Base-by-base conservation (phyloP, 2,888 invertebrate genomes). In the Meganola albula region DNA sequence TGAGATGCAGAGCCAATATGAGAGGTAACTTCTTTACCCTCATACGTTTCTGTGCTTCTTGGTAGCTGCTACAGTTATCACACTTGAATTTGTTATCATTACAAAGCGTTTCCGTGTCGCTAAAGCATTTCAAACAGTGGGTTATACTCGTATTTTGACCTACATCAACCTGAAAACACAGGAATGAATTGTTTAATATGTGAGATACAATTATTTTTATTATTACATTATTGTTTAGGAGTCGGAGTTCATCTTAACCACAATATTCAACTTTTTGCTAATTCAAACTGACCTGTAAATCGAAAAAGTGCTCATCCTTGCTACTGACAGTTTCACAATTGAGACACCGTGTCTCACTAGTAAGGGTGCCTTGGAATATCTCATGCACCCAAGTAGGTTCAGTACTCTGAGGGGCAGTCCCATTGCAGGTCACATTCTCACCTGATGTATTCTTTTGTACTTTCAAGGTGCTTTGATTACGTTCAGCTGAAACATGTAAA, bases 1-100 rank as follows among this genome's bases (percentile, higher is more conserved):
- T 99, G 48, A 99, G 89, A 80, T 99, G 99, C 49, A 99, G 85
- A 7, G 99, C 99, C 58, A 99, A 88, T 58, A 99, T 98, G 88
- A 97, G 95, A 6, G 99, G 99, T 59, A 99, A 87, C 74, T 98
- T 99, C 87, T 99, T 99, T 7, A 99, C 97, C 43, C 99, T 88
- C 98, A 99, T 99, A 43, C 99, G 91, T 83, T 95, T 97, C 88
- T 98, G 98, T 24, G 99, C 99, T 85, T 99, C 99, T 80, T 99
- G 99, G 83, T 99, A 99, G 84, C 97, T 98, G 86, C 97, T 97
- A 76, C 99, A 99, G 66, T 97, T 95, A 88, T 99, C 99, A 83
- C 99, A 99, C 85, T 99, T 98, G 76, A 99, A 99, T 85, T 99
- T 99, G 88, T 99, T 99, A 82, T 99, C 99, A 63, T 95, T 96